Evolutionary conservation across 35 echinoderm and acorn worm genomes (phyloP), one percentile per base, ranked within the genome.

Genomic region (Heliocidaris tuberculata): DNA sequence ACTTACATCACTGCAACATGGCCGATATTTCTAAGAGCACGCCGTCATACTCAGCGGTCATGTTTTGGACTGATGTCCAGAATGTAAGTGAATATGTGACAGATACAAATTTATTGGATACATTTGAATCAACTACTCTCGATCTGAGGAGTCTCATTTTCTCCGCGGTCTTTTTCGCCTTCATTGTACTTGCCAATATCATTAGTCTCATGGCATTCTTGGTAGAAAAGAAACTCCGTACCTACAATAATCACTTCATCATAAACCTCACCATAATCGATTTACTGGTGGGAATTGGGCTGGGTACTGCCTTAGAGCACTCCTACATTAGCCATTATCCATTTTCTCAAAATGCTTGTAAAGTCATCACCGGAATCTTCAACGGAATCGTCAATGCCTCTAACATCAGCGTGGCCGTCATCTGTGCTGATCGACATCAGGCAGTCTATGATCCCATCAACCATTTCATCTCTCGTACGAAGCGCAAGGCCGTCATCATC

Each of bases 341-440:
- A 30, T 88, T 95, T 32, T 85, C 78, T 31, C 78, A 88, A 85
- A 88, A 49, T 49, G 48, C n/a, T 31, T 95, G 94, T 85, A 70
- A 88, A 35, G 48, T 95, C 29, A 48, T 88, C 9, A 88, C 52
- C 17, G 31, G 85, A 5, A 31, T 93, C 49, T 31, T 70, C 48
- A 31, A 95, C 21, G 59, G 31, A 30, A 56, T 92, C 13, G 42
- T 85, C 31, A 29, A 49, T 30, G 88, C 89, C 10, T 95, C 95
- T 27, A 95, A 92, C 50, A n/a, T 92, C 54, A 92, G 19, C 59
- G 54, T 95, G 10, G 31, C 78, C 5, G 78, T 92, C 19, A 95
- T 95, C 50, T 95, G 95, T 71, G 91, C 52, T 31, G 95, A 95
- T 54, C 95, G 95, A 50, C 88, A 95, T 60, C 90, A 78, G 32